phyloP scores from a whole-genome alignment of 2,888 invertebrate species.

The Leucophenga maculata region DNA sequence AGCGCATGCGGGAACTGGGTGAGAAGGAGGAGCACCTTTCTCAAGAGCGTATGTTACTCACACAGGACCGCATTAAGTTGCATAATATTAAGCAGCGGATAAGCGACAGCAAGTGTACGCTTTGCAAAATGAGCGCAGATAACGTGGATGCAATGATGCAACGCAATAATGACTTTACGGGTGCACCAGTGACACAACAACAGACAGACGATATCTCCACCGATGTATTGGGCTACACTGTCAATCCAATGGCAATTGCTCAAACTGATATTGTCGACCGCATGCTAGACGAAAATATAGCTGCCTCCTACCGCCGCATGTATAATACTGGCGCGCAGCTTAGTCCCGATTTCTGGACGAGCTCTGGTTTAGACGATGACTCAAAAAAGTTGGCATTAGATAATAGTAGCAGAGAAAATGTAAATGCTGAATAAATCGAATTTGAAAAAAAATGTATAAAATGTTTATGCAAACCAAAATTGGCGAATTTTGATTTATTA shows the following conservation, averaged over 20 bases:
- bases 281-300: conserved; percentile 67
- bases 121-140: conserved; percentile 67
- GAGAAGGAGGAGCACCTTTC: conserved; percentile 69
- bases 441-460: neutral
- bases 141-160: conserved; percentile 51
- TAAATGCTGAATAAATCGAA: neutral
- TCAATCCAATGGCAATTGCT: neutral
- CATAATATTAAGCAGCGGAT: conserved; percentile 63
- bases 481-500: conserved; percentile 1
- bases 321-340: conserved; percentile 40
- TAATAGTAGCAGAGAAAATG: conserved; percentile 15
- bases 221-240: neutral
- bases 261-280: conserved; percentile 61
- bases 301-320: conserved; percentile 66
- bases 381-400: conserved; percentile 60
- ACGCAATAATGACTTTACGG: neutral
- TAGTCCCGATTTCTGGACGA: conserved; percentile 45
- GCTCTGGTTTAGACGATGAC: conserved; percentile 60
- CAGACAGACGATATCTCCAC: neutral
- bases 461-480: conserved; percentile 8
- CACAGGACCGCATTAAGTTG: conserved; percentile 68
- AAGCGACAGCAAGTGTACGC: conserved; percentile 64
- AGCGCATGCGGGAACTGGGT: conserved; percentile 63
- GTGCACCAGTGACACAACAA: neutral
- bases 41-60: conserved; percentile 66